Base-by-base conservation (phyloP, 2,888 invertebrate species). In the Timema cristinae region DNA sequence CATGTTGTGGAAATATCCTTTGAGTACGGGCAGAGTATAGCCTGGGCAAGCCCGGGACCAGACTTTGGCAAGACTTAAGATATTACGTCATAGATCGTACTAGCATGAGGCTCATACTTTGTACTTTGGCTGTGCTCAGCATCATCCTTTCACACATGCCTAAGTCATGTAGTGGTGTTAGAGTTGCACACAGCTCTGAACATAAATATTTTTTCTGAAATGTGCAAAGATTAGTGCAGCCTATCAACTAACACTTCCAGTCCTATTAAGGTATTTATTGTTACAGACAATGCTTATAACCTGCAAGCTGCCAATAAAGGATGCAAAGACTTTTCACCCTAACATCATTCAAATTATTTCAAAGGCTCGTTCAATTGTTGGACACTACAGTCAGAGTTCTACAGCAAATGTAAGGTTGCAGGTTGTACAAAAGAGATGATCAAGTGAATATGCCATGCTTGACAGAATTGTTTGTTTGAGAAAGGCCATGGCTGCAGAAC, bases 281-380 rank as follows among this genome's bases (percentile, higher is more conserved):
- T 61, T 61, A 61, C 15, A 5, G 61, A 61, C 61, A 61, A 61
- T 16, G 32, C 32, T 61, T 16, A 16, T 8, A 61, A 61, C 32
- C 16, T 61, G 47, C 7, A 47, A 61, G 7, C 61, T 61, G 61
- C 61, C 61, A 61, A 61, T 61, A 15, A 6, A 15, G 16, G 16
- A 11, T 61, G 61, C 61, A 16, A 61, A 61, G 47, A 11, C 7
- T 7, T 5, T 47, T 16, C 16, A 7, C 16, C 15, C 61, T 61
- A 61, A 61, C 16, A 16, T 59, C n/a, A 59, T 15, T 59, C 59
- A 59, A 59, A n/a, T 59, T n/a, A 7, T 59, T 59, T 61, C 61
- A 16, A 61, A 61, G 15, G 16, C 9, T 6, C 16, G 16, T 47
- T 47, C 6, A 8, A 61, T 61, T 61, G 61, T 61, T 61, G 61